phyloP scores from a whole-genome alignment of 2,797 vertebrate genomes.

The Clarias fuscus region DNA sequence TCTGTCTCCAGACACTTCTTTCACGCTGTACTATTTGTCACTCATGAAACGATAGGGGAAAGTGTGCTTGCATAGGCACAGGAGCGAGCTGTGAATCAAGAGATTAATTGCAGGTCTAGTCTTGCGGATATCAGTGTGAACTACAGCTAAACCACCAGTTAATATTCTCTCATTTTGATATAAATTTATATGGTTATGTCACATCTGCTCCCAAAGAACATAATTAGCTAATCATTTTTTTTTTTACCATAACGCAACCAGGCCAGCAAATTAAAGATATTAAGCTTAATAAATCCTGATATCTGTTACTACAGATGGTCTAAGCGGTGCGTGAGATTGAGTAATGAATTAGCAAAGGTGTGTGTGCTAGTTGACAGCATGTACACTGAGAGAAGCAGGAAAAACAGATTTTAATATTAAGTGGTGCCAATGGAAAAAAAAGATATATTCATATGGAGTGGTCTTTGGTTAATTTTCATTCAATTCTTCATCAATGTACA shows the following conservation, averaged over 20 bases:
- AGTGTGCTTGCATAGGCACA: constrained; percentile 9
- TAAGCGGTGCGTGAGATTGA: constrained; percentile 30
- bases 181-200: constrained; percentile 9
- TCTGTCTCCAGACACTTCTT: constrained; percentile 1
- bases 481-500: neutral
- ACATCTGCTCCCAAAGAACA: constrained; percentile 21
- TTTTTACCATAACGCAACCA: neutral
- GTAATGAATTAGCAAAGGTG: constrained; percentile 31
- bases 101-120: constrained; percentile 30
- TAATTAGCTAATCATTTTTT: constrained; percentile 24
- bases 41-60: neutral
- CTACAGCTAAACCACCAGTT: neutral
- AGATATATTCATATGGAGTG: constrained; percentile 63
- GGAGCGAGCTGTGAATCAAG: neutral
- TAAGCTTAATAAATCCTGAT: constrained; percentile 37
- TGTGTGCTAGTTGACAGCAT: constrained; percentile 44
- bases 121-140: constrained; percentile 15
- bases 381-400: constrained; percentile 51
- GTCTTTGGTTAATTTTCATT: constrained; percentile 3
- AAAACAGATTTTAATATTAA: constrained; percentile 59
- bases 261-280: constrained; percentile 34
- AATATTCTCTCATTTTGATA: constrained; percentile 13
- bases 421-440: neutral
- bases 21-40: neutral
- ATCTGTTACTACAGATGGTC: constrained; percentile 41